phyloP scores from a whole-genome alignment of 2,888 invertebrate species.

The Macaria notata region DNA sequence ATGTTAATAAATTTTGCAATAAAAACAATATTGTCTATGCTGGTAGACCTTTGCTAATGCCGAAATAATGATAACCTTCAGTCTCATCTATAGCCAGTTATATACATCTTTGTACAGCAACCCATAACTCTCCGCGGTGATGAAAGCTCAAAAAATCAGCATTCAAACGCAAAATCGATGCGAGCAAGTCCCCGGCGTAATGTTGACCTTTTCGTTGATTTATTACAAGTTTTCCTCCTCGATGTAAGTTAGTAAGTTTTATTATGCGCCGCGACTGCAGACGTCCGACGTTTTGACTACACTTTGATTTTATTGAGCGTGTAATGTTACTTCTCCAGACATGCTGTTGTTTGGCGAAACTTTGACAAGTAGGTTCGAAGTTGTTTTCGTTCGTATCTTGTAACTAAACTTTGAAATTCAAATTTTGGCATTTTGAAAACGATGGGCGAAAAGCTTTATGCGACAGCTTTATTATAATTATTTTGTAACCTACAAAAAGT shows the following conservation, averaged over 20 bases:
- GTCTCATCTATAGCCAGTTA: too few species aligned
- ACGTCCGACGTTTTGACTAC: slow-evolving; percentile 58
- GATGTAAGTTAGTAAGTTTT: slow-evolving; percentile 59
- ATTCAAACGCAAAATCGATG: slow-evolving; percentile 39
- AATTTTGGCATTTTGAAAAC: too few species aligned
- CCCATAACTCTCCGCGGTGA: too few species aligned
- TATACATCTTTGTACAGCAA: too few species aligned
- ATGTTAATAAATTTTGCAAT: too few species aligned
- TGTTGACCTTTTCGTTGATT: slow-evolving; percentile 71
- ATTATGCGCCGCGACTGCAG: slow-evolving; percentile 58
- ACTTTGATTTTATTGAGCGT: slow-evolving; percentile 64
- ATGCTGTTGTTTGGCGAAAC: slow-evolving; percentile 3
- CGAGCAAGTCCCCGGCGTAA: slow-evolving; percentile 53
- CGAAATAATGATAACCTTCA: too few species aligned
- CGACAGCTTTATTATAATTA: too few species aligned
- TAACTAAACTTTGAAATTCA: background rate
- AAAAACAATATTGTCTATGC: too few species aligned
- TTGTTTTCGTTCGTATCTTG: background rate
- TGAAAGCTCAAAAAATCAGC: background rate
- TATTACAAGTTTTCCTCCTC: slow-evolving; percentile 61
- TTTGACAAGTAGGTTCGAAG: background rate
- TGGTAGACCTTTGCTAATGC: too few species aligned
- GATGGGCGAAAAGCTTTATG: too few species aligned
- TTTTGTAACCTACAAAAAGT: too few species aligned
- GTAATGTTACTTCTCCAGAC: slow-evolving; percentile 34